Evolutionary conservation across 30 jellyfish, hydroid and myxozoan species (phyloP).

Genomic region (Cassiopea xamachana): DNA sequence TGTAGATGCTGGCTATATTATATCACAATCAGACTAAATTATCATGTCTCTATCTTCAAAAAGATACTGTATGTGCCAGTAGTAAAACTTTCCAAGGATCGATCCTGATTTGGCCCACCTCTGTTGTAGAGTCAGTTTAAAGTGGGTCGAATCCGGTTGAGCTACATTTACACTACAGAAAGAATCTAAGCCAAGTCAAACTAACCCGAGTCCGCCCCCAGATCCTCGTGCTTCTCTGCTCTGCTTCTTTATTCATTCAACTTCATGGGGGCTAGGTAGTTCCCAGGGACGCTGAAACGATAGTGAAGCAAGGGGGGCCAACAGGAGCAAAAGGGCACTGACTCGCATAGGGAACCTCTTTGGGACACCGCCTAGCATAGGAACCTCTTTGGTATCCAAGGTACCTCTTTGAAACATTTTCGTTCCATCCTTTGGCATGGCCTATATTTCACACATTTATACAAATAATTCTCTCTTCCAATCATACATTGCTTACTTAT

Average conservation of each 20-base stretch:
- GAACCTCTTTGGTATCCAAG: not conserved
- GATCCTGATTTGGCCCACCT: no score
- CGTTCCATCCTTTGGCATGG: not conserved
- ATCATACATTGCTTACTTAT: not conserved
- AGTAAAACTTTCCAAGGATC: no score
- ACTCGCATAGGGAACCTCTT: not conserved
- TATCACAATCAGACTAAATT: no score
- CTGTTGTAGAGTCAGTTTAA: no score
- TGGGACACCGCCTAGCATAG: not conserved
- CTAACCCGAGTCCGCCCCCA: no score
- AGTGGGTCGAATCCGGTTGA: no score
- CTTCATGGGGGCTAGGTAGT: not conserved
- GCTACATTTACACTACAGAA: no score
- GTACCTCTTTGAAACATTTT: not conserved
- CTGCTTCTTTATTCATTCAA: not conserved
- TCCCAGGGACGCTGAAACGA: not conserved
- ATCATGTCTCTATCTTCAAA: no score
- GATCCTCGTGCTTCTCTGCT: no score
- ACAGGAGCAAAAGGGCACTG: not conserved
- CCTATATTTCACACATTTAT: not conserved
- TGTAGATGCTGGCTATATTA: no score
- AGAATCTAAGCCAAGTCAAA: no score
- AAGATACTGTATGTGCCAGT: no score
- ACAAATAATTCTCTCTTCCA: not conserved
- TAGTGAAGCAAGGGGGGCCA: conserved; percentile 4